Evolutionary conservation across 2,797 vertebrate species (phyloP), one percentile per base, ranked within the genome.

Genomic region (Adelosebastes latens): DNA sequence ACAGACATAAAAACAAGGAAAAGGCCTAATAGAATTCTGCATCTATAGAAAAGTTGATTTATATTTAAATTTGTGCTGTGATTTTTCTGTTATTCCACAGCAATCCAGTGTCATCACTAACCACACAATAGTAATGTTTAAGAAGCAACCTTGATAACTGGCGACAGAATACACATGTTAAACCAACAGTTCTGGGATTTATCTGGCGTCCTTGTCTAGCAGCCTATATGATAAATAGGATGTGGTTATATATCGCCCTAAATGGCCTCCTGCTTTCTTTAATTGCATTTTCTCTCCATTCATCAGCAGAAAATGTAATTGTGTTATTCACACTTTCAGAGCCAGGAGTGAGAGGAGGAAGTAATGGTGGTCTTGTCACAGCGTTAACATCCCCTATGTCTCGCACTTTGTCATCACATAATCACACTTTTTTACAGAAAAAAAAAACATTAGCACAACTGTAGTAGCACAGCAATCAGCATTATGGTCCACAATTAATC

Each of bases 241-340:
- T 75, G 83, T 72, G 69, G 73, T 68, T 83, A 68, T 83, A 56
- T 73, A 88, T 92, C 82, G 75, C 58, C 76, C 39, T 70, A 64
- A 87, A 82, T 82, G 82, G 77, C 70, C 73, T 75, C 60, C 78
- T 74, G 80, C 83, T 82, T 83, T 59, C 80, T 88, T 92, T 93
- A 93, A 93, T 91, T 92, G 76, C 82, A 72, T 89, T 87, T 88
- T 75, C 77, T 77, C 65, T 84, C 80, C 81, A 88, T 93, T 93
- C 86, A 90, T 91, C 92, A 91, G 67, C 86, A 84, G 69, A 91
- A 90, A 87, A 79, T 77, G 59, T 78, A 87, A 89, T 90, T 70
- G 61, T 91, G 86, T 90, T 91, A 83, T 92, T 94, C 91, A 88
- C 94, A 92, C 92, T 56, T 89, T 80, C 60, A 39, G 80, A 80